phyloP scores from a whole-genome alignment of 2,797 vertebrate species.

The Esox lucius region DNA sequence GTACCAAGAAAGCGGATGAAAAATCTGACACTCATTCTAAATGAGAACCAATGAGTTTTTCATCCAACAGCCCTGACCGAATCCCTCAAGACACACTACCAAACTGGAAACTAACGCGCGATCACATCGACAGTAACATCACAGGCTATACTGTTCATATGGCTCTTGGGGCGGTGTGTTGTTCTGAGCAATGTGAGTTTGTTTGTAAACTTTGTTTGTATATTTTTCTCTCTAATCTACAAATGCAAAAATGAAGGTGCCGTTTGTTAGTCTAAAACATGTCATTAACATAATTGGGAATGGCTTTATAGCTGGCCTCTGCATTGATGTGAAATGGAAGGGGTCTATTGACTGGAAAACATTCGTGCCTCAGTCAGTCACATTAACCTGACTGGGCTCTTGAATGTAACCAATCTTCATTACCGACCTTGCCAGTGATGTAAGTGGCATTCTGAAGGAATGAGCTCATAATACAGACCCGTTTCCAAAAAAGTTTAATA shows the following conservation, averaged over 20 bases:
- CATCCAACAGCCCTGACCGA: constrained; percentile 56
- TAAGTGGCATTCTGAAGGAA: constrained; percentile 45
- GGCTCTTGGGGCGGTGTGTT: background rate
- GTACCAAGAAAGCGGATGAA: constrained; percentile 60
- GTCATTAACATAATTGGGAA: constrained; percentile 8
- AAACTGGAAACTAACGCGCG: constrained; percentile 58
- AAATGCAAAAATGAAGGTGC: constrained; percentile 33
- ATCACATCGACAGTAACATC: constrained; percentile 53
- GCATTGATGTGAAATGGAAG: constrained; percentile 1
- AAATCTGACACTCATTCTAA: constrained; percentile 69
- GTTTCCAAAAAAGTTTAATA: too few relatives aligned
- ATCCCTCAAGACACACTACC: constrained; percentile 60
- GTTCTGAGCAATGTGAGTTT: background rate
- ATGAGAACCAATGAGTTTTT: constrained; percentile 66
- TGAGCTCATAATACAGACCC: constrained; percentile 47
- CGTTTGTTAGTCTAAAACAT: constrained; percentile 34
- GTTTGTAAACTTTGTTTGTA: constrained; percentile 8
- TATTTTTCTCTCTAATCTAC: background rate
- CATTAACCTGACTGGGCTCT: constrained; percentile 43
- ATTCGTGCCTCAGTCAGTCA: constrained; percentile 42
- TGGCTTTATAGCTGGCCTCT: background rate
- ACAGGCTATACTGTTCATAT: constrained; percentile 25
- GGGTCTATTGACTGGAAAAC: constrained; percentile 30
- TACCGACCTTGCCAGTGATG: constrained; percentile 51
- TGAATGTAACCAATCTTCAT: constrained; percentile 58